A percentile compares a stretch with the other conserved stretches of the same genome.
phyloP scores from a whole-genome alignment of 2,113 vertebrate genomes.

The Lutjanus erythropterus region DNA sequence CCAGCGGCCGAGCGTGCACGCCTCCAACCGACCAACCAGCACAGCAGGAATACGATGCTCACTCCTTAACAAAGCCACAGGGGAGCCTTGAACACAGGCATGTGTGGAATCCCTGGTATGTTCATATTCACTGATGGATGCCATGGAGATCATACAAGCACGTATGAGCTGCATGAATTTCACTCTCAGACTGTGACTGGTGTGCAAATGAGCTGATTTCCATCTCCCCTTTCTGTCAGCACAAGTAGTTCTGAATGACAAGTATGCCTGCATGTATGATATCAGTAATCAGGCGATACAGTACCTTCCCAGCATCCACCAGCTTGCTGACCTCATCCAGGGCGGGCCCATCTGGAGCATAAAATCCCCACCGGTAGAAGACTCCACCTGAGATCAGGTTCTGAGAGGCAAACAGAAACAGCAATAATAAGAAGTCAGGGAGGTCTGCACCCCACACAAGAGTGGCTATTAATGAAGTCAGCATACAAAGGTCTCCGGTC shows the following conservation, averaged over 20 bases:
- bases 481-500: background rate
- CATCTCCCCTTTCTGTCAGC: conserved; percentile 5
- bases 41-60: conserved; percentile 23
- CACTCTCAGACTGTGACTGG: conserved; percentile 11
- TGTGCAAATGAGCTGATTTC: conserved; percentile 48
- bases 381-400: conserved; percentile 88
- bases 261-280: background rate
- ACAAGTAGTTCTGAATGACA: conserved; percentile 17
- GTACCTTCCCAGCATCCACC: conserved; percentile 93
- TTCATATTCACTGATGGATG: conserved; percentile 67
- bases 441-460: background rate
- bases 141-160: background rate
- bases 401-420: conserved; percentile 77
- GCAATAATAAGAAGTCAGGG: conserved; percentile 10
- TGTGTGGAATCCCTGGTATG: conserved; percentile 78
- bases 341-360: conserved; percentile 87
- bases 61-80: conserved; percentile 49
- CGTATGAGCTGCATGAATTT: conserved; percentile 45
- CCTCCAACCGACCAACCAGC: conserved; percentile 1
- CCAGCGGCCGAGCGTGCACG: conserved; percentile 39
- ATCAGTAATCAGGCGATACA: conserved; percentile 20
- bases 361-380: conserved; percentile 97
- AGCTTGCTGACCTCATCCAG: conserved; percentile 90
- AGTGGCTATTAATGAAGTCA: background rate
- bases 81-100: conserved; percentile 38